Evolutionary conservation across 2,888 invertebrate genomes (phyloP), one percentile per base, ranked within the genome.

Genomic region (Amblyjoppa proteus): DNA sequence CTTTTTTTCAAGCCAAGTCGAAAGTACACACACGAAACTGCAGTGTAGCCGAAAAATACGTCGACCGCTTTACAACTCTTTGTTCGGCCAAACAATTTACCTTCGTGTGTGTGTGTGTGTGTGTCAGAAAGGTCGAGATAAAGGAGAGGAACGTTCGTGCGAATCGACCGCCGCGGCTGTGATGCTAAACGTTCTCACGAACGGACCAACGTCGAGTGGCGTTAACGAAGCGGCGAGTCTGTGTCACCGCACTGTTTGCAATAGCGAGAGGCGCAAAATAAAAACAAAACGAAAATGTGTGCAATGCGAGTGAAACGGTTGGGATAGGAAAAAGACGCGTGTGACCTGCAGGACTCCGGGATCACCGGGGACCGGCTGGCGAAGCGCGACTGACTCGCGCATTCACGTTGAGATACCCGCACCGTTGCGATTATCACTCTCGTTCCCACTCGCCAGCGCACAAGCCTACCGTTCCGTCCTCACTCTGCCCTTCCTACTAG

Each of bases 361-460:
- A 82, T 70, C 81, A 81, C 70, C 81, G 69, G 73, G 69, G 56
- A 58, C 76, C 81, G 81, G 81, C 81, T 82, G 81, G 75, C 81
- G 76, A 76, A 45, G 76, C 76, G 76, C 76, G 81, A 82, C 81
- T 82, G 81, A 81, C 25, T 70, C 76, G 82, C 70, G 76, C 70
- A 71, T 61, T 81, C 41, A 11, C 25, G 25, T 66, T 11, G 56
- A 28, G 74, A 68, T 58, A 31, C 58, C 34, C 25, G 70, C 64
- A 71, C 71, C 82, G 76, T 71, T 66, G 82, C 77, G 34, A 76
- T 76, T 76, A 82, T 64, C 71, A 41, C 69, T 38, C 41, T 51
- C 31, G 71, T 28, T n/a, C 53, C 51, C 73, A 51, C 71, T 61
- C 79, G 49, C 3, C n/a, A 38, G 53, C 20, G 53, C 25, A n/a